Percentiles rank a stretch among this genome's conserved stretches.
These are phyloP conservation scores for Smutsia gigantea DNA, from an alignment of 2,797 vertebrate genomes.

Conservation along the genomic window DNA sequence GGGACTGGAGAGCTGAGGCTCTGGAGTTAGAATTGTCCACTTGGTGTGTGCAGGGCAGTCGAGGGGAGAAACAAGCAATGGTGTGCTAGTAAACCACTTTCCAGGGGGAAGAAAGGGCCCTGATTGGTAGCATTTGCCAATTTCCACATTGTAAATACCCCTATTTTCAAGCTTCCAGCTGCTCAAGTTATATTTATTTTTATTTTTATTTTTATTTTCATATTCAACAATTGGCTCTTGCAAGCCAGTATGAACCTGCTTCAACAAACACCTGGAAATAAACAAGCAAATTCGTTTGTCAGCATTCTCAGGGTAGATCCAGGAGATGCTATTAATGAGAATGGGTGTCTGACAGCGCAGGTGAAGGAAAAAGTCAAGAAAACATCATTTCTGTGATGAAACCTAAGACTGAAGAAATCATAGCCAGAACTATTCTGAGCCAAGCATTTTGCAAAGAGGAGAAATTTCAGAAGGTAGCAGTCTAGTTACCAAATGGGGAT, in stretches of 20 bases:
- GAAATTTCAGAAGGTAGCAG: not conserved
- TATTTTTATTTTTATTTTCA: conserved; percentile 15
- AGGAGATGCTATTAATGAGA: not conserved
- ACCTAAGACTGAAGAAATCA: not conserved
- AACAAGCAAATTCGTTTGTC: conserved; percentile 21
- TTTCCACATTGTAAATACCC: conserved; percentile 29
- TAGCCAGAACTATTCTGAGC: not conserved
- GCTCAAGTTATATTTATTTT: conserved; percentile 47
- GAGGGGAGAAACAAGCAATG: not conserved
- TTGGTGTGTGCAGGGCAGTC: not conserved
- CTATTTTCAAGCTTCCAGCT: conserved; percentile 30
- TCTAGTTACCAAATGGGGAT: not conserved
- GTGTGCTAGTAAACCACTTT: not conserved
- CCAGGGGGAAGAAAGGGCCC: not conserved
- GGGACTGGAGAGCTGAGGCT: not conserved
- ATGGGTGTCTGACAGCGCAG: not conserved
- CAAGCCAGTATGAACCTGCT: conserved; percentile 5
- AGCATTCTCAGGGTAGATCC: not conserved
- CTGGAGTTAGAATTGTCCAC: not conserved
- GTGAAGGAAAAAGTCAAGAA: conserved; percentile 17
- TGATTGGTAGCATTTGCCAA: not conserved
- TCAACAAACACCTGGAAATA: not conserved
- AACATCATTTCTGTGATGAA: conserved; percentile 19
- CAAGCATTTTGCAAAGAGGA: conserved; percentile 3
- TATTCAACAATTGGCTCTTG: conserved; percentile 32